phyloP scores from a whole-genome alignment of 2,797 vertebrate species.

The Lepidocolaptes lacrymiger region DNA sequence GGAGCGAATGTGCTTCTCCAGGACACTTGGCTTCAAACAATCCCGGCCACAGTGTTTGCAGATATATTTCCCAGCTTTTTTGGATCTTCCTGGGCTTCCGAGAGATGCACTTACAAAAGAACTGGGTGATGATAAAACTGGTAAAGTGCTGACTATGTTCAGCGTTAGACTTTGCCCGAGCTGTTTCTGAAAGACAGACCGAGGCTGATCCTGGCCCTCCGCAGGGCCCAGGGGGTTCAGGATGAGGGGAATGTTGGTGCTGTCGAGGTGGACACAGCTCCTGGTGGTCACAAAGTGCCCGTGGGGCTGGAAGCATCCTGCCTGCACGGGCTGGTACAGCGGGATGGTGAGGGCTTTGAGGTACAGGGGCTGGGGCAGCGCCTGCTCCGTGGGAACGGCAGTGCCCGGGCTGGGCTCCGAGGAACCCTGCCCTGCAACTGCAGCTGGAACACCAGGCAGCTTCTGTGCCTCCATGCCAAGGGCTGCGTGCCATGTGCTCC shows the following conservation, averaged over 20 bases:
- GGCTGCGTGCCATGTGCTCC: neutral
- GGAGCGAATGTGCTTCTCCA: constrained; percentile 96
- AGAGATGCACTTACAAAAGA: constrained; percentile 36
- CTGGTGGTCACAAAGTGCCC: constrained; percentile 68
- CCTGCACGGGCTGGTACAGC: constrained; percentile 72
- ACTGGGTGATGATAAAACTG: constrained; percentile 76
- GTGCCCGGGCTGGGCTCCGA: constrained; percentile 29
- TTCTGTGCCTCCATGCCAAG: constrained; percentile 70
- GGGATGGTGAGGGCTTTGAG: constrained; percentile 85
- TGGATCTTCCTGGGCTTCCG: constrained; percentile 76
- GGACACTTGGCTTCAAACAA: constrained; percentile 94
- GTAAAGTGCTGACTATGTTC: constrained; percentile 84
- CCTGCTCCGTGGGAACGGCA: constrained; percentile 60
- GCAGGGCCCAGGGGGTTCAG: constrained; percentile 70
- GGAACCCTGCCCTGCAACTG: neutral
- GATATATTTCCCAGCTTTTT: constrained; percentile 86
- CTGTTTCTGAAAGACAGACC: constrained; percentile 75
- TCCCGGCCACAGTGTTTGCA: constrained; percentile 93
- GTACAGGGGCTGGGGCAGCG: constrained; percentile 82
- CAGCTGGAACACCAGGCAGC: neutral
- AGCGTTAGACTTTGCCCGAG: constrained; percentile 83
- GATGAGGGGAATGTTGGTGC: constrained; percentile 64
- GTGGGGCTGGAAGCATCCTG: constrained; percentile 67
- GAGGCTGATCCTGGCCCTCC: constrained; percentile 38
- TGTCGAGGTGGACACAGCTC: constrained; percentile 48